A percentile compares a stretch with the other conserved stretches of the same genome.
These are phyloP conservation scores for Hylaea fasciaria DNA, from an alignment of 2,888 invertebrate genomes.

Conservation along the genomic window DNA sequence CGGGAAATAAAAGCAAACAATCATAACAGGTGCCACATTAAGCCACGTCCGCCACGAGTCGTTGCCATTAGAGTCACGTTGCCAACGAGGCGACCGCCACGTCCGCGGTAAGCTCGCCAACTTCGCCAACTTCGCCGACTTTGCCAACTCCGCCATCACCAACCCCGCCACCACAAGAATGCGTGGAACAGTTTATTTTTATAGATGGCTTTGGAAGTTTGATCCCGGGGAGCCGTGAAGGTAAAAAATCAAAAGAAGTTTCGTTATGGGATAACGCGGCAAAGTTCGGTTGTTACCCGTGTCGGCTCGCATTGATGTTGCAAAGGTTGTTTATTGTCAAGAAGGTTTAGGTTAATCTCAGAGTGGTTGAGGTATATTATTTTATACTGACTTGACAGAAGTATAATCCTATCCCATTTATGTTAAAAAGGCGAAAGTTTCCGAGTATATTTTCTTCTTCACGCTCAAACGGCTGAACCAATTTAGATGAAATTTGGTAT, in stretches of 20 bases:
- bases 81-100: conserved; percentile 30
- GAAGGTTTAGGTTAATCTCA: conserved; percentile 5
- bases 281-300: conserved; percentile 49
- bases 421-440: too few relatives aligned
- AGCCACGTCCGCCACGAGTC: conserved; percentile 24
- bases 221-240: conserved; percentile 41
- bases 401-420: too few relatives aligned
- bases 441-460: too few relatives aligned
- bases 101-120: conserved; percentile 24
- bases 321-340: not conserved
- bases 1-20: conserved; percentile 14
- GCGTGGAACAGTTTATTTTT: conserved; percentile 49
- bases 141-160: conserved; percentile 19
- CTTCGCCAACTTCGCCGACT: conserved; percentile 39
- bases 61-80: conserved; percentile 43
- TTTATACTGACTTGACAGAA: too few relatives aligned
- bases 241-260: conserved; percentile 53
- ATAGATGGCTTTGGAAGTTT: conserved; percentile 49
- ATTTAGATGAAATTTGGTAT: too few relatives aligned
- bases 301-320: conserved; percentile 7
- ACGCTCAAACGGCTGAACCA: too few relatives aligned
- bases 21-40: conserved; percentile 44
- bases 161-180: conserved; percentile 23
- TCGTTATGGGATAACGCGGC: conserved; percentile 44
- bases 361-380: too few relatives aligned